Evolutionary conservation across 2,888 invertebrate genomes (phyloP), one percentile per base, ranked within the genome.

Genomic region (Sipha maydis): DNA sequence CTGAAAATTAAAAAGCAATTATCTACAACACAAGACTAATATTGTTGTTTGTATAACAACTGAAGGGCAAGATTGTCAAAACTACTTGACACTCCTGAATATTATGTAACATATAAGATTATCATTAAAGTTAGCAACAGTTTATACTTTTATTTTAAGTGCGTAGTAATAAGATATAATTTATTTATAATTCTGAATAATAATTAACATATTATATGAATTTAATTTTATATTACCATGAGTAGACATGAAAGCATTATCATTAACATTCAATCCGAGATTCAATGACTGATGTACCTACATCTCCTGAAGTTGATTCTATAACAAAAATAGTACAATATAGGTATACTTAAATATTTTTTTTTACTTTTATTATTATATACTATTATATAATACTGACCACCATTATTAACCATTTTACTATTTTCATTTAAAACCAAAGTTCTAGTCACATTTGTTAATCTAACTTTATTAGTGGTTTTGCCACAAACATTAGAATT

Each of bases 221-320:
- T 78, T 78, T 78, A 54, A 28, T 78, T 54, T 54, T 78, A 1
- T 19, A 28, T 78, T 78, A 78, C 77, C 77, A 5, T 78, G 77
- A 54, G 28, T 17, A 78, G 77, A 14, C 31, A 54, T 78, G 54
- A 78, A 78, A 28, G 17, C 19, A 54, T 31, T 54, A 54, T 8
- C 54, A 54, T 41, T 28, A 54, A 31, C 19, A 54, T 78, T 41
- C 28, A 19, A 54, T 54, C 28, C 17, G 19, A 28, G 4, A 54
- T 41, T 78, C 14, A n/a, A 28, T 7, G 19, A 54, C 48, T 78
- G 77, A 31, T 54, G 41, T 19, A 54, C n/a, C 31, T 54, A 28
- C 31, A 28, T 54, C 48, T n/a, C n/a, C 48, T 17, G 21, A 41
- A 78, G 34, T 75, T 25, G 48, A 54, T 54, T 78, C 77, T 77